Evolutionary conservation across 1,140 invertebrate species (phyloP).

Genomic region (Drosophila yakuba): DNA sequence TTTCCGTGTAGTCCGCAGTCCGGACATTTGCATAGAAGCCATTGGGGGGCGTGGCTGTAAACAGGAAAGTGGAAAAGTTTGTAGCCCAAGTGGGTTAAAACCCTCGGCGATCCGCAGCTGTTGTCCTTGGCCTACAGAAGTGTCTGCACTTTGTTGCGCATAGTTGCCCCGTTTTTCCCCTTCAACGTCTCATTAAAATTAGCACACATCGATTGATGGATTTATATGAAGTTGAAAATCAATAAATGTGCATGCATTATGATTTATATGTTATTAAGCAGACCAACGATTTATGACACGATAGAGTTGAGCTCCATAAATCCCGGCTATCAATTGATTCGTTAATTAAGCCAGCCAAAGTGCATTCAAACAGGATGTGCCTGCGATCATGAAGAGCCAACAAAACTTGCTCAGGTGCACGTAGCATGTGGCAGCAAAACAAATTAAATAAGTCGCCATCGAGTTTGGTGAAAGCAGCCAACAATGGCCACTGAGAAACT

Average conservation of each 20-base stretch:
- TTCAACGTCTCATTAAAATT: slow-evolving; percentile 1
- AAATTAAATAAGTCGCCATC: slow-evolving; percentile 48
- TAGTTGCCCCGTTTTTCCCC: background rate
- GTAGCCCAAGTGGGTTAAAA: slow-evolving; percentile 36
- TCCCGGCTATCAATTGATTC: slow-evolving; percentile 26
- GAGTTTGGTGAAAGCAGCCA: slow-evolving; percentile 7
- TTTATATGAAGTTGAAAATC: slow-evolving; percentile 17
- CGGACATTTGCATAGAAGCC: slow-evolving; percentile 37
- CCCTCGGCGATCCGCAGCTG: slow-evolving; percentile 18
- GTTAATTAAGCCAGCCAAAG: slow-evolving; percentile 38
- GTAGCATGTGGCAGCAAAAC: slow-evolving; percentile 29
- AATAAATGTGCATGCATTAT: slow-evolving; percentile 40
- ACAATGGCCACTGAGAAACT: slow-evolving; percentile 42
- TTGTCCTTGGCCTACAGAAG: slow-evolving; percentile 33
- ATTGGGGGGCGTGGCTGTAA: slow-evolving; percentile 25
- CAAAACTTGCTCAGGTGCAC: slow-evolving; percentile 32
- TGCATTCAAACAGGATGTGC: slow-evolving; percentile 17
- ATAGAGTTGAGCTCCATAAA: slow-evolving; percentile 20
- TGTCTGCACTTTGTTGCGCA: slow-evolving; percentile 9
- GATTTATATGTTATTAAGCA: slow-evolving; percentile 29
- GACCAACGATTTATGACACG: slow-evolving; percentile 25
- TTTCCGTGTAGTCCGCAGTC: background rate
- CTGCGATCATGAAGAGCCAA: slow-evolving; percentile 27
- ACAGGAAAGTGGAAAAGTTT: slow-evolving; percentile 53
- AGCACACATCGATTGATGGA: slow-evolving; percentile 45